Evolutionary conservation across 2,797 vertebrate genomes (phyloP), one percentile per base, ranked within the genome.

Genomic region (Fistularia commersonii): DNA sequence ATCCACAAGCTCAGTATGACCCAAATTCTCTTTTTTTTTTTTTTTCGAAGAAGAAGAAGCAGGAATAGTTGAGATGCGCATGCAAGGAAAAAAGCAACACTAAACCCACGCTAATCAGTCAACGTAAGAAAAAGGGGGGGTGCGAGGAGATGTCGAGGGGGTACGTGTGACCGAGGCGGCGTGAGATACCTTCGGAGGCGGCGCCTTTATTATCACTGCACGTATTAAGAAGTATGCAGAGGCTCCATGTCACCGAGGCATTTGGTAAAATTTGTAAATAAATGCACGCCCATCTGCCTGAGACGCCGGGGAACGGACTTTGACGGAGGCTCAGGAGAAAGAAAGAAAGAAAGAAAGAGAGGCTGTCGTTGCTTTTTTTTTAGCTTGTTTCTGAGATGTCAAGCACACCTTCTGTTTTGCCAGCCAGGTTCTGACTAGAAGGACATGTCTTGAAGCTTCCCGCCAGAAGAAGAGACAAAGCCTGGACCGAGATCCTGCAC

Each of bases 391-490:
- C 73, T 74, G 67, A n/a, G n/a, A n/a, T n/a, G n/a, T n/a, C n/a
- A n/a, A n/a, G n/a, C n/a, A n/a, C n/a, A n/a, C n/a, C n/a, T n/a
- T n/a, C n/a, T n/a, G n/a, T n/a, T n/a, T n/a, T n/a, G n/a, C n/a
- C n/a, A n/a, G n/a, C n/a, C n/a, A n/a, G n/a, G n/a, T n/a, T n/a
- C n/a, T n/a, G n/a, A n/a, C n/a, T n/a, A n/a, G n/a, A n/a, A n/a
- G n/a, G n/a, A n/a, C n/a, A 9, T 42, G 11, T 44, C 7, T 44
- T 37, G 41, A 71, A 58, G 72, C 64, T 67, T 68, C 45, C 62
- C 72, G 86, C 82, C 77, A 77, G 75, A 77, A 76, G 76, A 83
- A 79, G 77, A 85, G 78, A 61, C 69, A 32, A 56, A 74, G 72
- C 74, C 76, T 43, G 80, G 76, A 83, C 82, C 8, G 11, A 78